Conservation (phyloP, 2,113 vertebrate species). For the Clupea harengus region DNA sequence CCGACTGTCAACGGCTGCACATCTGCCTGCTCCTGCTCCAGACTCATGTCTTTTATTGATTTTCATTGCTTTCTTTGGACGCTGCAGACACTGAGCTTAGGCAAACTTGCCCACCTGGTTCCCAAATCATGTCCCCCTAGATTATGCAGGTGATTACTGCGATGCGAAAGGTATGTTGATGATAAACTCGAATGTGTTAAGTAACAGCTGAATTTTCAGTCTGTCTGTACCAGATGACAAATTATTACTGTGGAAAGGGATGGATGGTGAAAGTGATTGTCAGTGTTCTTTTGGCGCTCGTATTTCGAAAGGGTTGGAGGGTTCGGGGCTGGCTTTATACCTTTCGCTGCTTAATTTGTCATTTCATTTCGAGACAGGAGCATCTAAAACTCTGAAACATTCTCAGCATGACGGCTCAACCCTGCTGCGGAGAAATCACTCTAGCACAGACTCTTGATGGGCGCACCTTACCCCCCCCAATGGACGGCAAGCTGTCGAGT, state of each 20-base stretch:
- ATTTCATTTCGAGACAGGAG: neutral
- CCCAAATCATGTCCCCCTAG: conserved; percentile 40
- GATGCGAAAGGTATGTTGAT: conserved; percentile 2
- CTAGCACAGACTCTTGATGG: neutral
- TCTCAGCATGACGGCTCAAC: neutral
- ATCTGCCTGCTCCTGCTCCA: conserved; percentile 61
- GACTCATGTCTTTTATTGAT: conserved; percentile 68
- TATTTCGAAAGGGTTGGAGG: neutral
- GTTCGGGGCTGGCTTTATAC: neutral
- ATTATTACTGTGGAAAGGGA: neutral
- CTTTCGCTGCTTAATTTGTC: neutral
- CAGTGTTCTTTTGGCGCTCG: neutral
- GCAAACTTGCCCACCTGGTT: conserved; percentile 42
- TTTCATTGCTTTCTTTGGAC: conserved; percentile 72
- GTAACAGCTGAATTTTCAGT: conserved; percentile 5
- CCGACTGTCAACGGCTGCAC: conserved; percentile 65
- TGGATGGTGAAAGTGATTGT: neutral
- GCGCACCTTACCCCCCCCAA: neutral
- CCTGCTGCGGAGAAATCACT: neutral
- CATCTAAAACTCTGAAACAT: neutral
- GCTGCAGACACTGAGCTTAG: conserved; percentile 54
- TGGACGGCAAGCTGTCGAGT: neutral
- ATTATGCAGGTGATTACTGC: conserved; percentile 57
- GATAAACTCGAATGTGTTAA: conserved; percentile 2
- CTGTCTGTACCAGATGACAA: conserved; percentile 49